Evolutionary conservation across 1,140 invertebrate genomes (phyloP).

Genomic region (Hypothenemus hampei): DNA sequence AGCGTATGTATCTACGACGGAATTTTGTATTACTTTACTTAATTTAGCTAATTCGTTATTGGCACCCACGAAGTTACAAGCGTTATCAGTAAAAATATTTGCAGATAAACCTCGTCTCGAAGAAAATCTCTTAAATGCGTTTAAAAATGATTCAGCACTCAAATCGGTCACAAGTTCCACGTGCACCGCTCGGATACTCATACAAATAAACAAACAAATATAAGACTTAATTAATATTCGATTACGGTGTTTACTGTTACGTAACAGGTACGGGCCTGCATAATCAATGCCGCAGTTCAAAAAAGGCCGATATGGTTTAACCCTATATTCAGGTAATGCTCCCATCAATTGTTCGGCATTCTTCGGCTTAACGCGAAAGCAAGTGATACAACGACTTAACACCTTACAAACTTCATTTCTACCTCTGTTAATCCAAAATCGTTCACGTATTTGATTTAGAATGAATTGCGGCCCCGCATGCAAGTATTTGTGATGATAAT

Average conservation of each 20-base stretch:
- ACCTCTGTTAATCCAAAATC: no score
- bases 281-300: conserved; percentile 16
- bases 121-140: conserved; percentile 38
- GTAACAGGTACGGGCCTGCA: conserved; percentile 13
- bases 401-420: no score
- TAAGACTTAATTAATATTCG: conserved; percentile 13
- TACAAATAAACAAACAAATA: conserved; percentile 24
- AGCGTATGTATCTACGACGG: background rate
- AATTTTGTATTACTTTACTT: background rate
- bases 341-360: no score
- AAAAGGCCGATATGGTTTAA: conserved; percentile 10
- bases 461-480: no score
- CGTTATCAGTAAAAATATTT: conserved; percentile 35
- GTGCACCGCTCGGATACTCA: conserved; percentile 23
- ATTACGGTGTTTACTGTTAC: conserved; percentile 14
- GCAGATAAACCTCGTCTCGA: conserved; percentile 27
- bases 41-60: conserved; percentile 6
- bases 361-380: no score
- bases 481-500: no score
- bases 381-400: no score
- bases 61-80: conserved; percentile 35
- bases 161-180: conserved; percentile 18
- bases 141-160: conserved; percentile 35
- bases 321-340: conserved; percentile 9
- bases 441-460: no score